phyloP scores from a whole-genome alignment of 1,140 invertebrate species.

The Laodelphax striatellus region DNA sequence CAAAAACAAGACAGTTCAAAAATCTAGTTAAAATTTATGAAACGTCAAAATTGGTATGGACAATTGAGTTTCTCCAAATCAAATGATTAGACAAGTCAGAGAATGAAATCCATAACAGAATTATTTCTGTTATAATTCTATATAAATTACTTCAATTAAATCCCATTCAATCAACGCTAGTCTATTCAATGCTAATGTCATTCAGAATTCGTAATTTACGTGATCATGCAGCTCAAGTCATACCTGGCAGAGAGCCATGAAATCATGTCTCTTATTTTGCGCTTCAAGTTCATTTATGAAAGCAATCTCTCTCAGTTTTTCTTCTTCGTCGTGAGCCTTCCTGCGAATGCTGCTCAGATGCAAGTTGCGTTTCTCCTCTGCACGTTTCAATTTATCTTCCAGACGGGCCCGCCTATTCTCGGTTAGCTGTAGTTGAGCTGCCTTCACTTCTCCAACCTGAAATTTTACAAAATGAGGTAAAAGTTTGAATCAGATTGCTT shows the following conservation, averaged over 20 bases:
- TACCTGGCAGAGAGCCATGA: conserved; percentile 61
- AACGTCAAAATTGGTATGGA: no score
- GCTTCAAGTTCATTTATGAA: conserved; percentile 95
- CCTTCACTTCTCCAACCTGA: conserved; percentile 77
- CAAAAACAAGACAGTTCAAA: no score
- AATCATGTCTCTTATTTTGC: conserved; percentile 86
- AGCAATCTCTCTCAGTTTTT: conserved; percentile 92
- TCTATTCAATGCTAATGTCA: no score
- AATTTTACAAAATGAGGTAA: background rate
- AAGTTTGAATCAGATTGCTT: background rate
- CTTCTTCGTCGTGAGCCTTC: conserved; percentile 95
- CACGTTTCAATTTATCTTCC: conserved; percentile 74
- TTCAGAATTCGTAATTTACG: no score
- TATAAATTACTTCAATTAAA: no score
- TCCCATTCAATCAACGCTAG: no score
- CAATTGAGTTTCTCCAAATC: no score
- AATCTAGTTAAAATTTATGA: no score
- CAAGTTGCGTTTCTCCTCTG: conserved; percentile 81
- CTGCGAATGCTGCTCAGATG: conserved; percentile 69
- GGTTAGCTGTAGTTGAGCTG: conserved; percentile 73
- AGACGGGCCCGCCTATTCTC: conserved; percentile 73
- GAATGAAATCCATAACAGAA: no score
- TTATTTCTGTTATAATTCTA: no score
- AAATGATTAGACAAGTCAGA: no score
- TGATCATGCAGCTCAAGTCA: background rate